Evolutionary conservation across 1,140 invertebrate genomes (phyloP), one percentile per base, ranked within the genome.

Genomic region (Delia radicum): DNA sequence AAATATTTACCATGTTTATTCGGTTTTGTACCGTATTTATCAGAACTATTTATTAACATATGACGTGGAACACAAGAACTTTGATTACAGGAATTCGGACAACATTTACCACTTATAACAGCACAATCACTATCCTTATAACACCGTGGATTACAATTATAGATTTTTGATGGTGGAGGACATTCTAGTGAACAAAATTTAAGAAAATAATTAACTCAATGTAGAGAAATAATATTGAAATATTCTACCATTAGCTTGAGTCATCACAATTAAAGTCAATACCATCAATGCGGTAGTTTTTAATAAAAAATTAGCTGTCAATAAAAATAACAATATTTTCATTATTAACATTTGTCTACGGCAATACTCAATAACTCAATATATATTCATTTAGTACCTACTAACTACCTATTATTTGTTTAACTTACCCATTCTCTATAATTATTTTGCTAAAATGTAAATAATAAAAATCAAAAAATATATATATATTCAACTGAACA

Each of bases 11-110:
- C 67, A 71, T 71, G 37, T 71, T 71, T 71, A 71, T 71, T 24
- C 3, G 29, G 29, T n/a, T n/a, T 15, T n/a, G 67, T 71, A 27
- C 27, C 27, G 12, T 27, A 24, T 15, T 24, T 27, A 71, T 71
- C 21, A 1, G 37, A 26, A 46, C 15, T 24, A 2, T 71, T 71
- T 8, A n/a, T 33, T 87, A 76, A 3, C 83, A 46, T 48, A 74
- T 88, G 87, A 0, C 88, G 77, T 24, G 86, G 80, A 0, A 87
- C 87, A 78, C 91, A 92, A 0, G 91, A 91, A 78, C 88, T 89
- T 46, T 86, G 84, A 76, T 91, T 89, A 81, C 91, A 92, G 74
- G 88, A 86, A 82, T 92, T 92, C 12, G 89, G 86, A 78, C 91
- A 92, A 84, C 91, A 92, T 78, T 89, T 89, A 82, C 89, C 87